Base-by-base conservation (phyloP, 2,888 invertebrate species). In the Lasius fuliginosus region DNA sequence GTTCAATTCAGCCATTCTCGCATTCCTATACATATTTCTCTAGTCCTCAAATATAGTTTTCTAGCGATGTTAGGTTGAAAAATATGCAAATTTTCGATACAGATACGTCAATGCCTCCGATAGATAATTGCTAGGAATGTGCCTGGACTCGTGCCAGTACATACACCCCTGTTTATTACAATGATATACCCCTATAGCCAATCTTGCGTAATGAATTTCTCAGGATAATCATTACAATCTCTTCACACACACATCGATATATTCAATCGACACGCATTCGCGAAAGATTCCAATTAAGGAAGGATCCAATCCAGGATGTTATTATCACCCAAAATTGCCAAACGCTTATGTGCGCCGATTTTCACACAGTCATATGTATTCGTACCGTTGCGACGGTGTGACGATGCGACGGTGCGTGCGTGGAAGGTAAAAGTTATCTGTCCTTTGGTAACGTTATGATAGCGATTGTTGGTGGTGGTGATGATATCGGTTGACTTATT, bases 401-500 rank as follows among this genome's bases (percentile, higher is more conserved):
- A 33, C 42, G 46, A 42, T 46, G 67, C 12, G 27, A 64, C 53
- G 53, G 46, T 49, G 27, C 46, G 42, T 68, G 56, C 60, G 33
- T 30, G 42, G 49, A 82, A 82, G 82, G 86, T 88, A 88, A 89
- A 89, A 90, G 90, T 89, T 86, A 89, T 86, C 73, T 33, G 69
- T 30, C 49, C 69, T 33, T 60, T 62, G 36, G 77, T 33, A 62
- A 56, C 53, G 40, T 23, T 30, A 27, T 67, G 53, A 23, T 30
- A 33, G 15, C 33, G 18, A 30, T 18, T 65, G 49, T 49, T 27
- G 15, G 40, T 23, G 42, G 0, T 30, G n/a, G 23, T 69, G 69
- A 18, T 65, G 9, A 64, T 71, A 27, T 33, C 56, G 53, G 77
- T 76, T 82, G 82, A 79, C 85, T 85, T 87, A 89, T 90, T 87